Evolutionary conservation across 1,140 invertebrate species (phyloP).

Genomic region (Muscidifurax raptorellus): DNA sequence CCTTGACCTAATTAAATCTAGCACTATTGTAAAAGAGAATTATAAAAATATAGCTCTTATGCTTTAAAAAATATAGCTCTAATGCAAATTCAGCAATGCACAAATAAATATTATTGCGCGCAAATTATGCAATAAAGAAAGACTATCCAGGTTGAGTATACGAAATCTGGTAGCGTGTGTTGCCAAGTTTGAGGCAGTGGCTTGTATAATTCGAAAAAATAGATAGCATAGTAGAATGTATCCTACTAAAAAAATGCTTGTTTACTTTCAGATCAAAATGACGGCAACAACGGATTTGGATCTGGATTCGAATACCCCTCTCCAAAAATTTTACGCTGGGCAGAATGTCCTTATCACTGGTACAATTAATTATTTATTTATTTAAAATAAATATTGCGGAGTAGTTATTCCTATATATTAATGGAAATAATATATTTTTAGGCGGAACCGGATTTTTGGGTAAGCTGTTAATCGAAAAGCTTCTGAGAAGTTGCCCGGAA

Average conservation of each 20-base stretch:
- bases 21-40: background rate
- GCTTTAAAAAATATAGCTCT: background rate
- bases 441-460: constrained; percentile 81
- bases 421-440: constrained; percentile 47
- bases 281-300: constrained; percentile 52
- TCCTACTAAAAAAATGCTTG: background rate
- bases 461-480: constrained; percentile 87
- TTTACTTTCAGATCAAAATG: constrained; percentile 56
- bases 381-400: background rate
- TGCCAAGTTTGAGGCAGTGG: background rate
- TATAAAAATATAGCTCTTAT: background rate
- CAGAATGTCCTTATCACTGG: constrained; percentile 73
- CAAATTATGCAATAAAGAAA: background rate
- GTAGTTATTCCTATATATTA: no score
- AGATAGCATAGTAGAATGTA: no score
- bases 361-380: constrained; percentile 44
- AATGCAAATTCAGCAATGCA: background rate
- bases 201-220: no score
- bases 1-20: background rate
- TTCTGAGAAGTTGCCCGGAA: constrained; percentile 85
- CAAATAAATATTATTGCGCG: background rate
- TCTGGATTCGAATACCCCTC: constrained; percentile 55
- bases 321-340: constrained; percentile 67
- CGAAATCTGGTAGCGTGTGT: background rate
- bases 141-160: background rate